Base-by-base conservation (phyloP, 1,140 invertebrate species). In the Zaprionus tsacasi region DNA sequence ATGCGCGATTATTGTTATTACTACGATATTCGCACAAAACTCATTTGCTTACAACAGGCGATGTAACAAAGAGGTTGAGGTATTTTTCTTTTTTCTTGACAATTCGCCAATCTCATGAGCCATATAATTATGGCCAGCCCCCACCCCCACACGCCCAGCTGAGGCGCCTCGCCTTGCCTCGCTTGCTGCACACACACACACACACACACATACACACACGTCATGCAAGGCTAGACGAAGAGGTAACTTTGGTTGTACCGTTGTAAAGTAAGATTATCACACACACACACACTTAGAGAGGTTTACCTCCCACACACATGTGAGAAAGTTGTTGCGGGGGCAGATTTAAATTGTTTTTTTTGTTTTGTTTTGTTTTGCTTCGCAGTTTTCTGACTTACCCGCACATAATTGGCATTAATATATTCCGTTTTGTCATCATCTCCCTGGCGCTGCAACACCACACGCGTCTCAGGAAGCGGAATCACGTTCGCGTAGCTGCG, bases 401-500 rank as follows among this genome's bases (percentile, higher is more conserved):
- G 95, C 81, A 97, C 95, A 93, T 96, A 97, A 93, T 97, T 98
- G 69, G 97, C 98, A 93, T 99, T 99, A 75, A 99, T 98, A 92
- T 98, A 99, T 90, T 98, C 96, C 36, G 95, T 96, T 70, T 95
- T 95, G 7, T 95, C 95, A 91, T 97, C 96, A 60, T 95, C 95
- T 73, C 95, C 95, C 48, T 95, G 93, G 69, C 93, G 93, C 81
- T 94, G 93, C 11, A 98, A 93, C 33, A 95, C 94, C 2, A 98
- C 97, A 79, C 97, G 94, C 21, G 97, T 98, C 93, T 97, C 96
- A 40, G 97, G 97, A 82, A 98, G 94, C 55, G 98, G 98, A 81
- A 98, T 96, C 35, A 98, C 97, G 93, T 99, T 99, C 45, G 97
- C 97, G 93, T 97, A 99, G 79, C 98, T 95, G 69, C 67, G 70